Evolutionary conservation across 2,888 invertebrate species (phyloP).

Genomic region (Xestobium rufovillosum): DNA sequence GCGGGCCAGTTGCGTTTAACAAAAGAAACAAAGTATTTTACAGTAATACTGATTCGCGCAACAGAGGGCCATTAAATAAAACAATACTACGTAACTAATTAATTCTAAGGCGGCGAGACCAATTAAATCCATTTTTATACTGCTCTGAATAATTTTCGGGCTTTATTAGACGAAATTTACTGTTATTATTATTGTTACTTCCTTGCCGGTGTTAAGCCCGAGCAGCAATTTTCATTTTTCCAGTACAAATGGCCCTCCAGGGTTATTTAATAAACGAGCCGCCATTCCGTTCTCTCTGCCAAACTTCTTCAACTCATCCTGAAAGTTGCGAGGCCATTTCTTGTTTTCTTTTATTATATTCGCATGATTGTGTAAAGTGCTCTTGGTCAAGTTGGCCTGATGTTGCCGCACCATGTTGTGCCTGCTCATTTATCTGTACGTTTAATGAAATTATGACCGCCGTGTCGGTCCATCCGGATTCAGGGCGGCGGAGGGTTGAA

Average conservation of each 20-base stretch:
- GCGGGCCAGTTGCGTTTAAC: too few species aligned
- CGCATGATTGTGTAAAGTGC: conserved; percentile 31
- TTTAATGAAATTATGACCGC: conserved; percentile 53
- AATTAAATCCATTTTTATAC: too few species aligned
- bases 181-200: too few species aligned
- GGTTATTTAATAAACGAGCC: background rate
- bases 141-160: too few species aligned
- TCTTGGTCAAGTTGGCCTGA: conserved; percentile 32
- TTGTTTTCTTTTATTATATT: conserved; percentile 34
- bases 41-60: too few species aligned
- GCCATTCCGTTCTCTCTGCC: background rate
- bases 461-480: conserved; percentile 36
- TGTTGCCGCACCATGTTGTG: conserved; percentile 30
- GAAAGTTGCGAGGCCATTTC: conserved; percentile 22
- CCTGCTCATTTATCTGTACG: conserved; percentile 48
- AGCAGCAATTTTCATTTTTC: background rate
- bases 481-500: conserved; percentile 6
- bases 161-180: too few species aligned
- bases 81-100: too few species aligned
- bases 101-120: too few species aligned
- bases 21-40: too few species aligned
- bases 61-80: too few species aligned
- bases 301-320: conserved; percentile 22
- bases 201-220: too few species aligned
- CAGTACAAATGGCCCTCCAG: background rate